These are phyloP conservation scores for Adrianichthys oophorus DNA, from an alignment of 2,797 vertebrate species.

Conservation along the genomic window DNA sequence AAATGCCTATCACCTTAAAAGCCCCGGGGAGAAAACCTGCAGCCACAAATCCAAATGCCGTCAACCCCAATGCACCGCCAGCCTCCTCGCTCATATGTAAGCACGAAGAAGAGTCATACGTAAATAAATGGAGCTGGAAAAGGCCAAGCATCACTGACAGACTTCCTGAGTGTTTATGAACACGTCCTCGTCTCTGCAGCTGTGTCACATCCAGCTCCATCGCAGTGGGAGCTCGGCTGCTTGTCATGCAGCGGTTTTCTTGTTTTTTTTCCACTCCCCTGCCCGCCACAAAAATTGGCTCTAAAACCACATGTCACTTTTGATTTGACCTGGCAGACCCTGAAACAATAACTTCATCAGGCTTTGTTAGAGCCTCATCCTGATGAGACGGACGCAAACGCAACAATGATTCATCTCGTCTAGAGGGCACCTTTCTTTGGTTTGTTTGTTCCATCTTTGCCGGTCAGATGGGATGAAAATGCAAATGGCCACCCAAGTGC, in stretches of 20 bases:
- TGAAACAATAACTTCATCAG: constrained; percentile 76
- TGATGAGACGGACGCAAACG: constrained; percentile 59
- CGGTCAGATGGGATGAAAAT: constrained; percentile 11
- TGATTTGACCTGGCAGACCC: constrained; percentile 68
- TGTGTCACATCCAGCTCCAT: constrained; percentile 37
- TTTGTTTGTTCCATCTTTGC: not conserved
- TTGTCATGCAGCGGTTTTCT: constrained; percentile 50
- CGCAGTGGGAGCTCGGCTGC: constrained; percentile 54
- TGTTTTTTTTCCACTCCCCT: constrained; percentile 6
- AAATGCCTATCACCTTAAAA: constrained; percentile 49
- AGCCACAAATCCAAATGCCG: constrained; percentile 29
- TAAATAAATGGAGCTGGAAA: constrained; percentile 53
- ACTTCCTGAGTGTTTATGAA: constrained; percentile 51
- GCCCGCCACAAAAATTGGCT: constrained; percentile 54
- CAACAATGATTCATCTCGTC: constrained; percentile 66
- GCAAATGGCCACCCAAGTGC: constrained; percentile 8
- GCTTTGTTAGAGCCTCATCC: constrained; percentile 60
- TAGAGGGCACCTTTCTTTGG: constrained; percentile 67
- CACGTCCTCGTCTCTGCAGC: constrained; percentile 17
- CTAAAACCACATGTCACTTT: constrained; percentile 67
- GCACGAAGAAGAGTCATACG: constrained; percentile 19
- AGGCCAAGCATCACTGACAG: constrained; percentile 61
- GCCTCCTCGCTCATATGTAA: constrained; percentile 11
- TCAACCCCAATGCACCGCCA: constrained; percentile 27
- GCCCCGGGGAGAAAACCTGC: constrained; percentile 30